Evolutionary conservation across 2,113 vertebrate genomes (phyloP).

Genomic region (Lophochroa leadbeateri): DNA sequence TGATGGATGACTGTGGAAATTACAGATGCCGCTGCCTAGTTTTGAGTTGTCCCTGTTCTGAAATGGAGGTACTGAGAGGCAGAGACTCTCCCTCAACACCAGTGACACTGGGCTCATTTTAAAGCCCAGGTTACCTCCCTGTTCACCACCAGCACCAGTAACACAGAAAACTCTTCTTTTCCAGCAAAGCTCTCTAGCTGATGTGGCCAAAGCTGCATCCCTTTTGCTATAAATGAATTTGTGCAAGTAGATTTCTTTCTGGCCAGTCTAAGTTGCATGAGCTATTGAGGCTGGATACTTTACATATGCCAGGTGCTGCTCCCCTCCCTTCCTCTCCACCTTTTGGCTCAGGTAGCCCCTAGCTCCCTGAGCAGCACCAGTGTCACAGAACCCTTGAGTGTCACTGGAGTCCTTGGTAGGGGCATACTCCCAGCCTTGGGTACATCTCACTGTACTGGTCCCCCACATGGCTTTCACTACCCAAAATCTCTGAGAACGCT

Average conservation of each 20-base stretch:
- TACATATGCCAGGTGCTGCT: not conserved
- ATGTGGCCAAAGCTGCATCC: not conserved
- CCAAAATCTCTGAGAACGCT: not conserved
- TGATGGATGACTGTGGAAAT: not conserved
- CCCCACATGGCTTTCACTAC: accelerated
- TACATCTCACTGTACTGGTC: accelerated
- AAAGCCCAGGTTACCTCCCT: not conserved
- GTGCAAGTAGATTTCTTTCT: not conserved
- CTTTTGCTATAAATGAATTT: not conserved
- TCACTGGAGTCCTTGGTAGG: not conserved
- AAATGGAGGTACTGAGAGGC: not conserved
- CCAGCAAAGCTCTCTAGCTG: not conserved
- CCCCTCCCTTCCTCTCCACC: not conserved
- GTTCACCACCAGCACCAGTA: not conserved
- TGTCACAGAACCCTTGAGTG: not conserved
- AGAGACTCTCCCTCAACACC: not conserved
- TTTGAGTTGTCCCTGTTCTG: not conserved
- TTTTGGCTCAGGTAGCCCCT: not conserved
- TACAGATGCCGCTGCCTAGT: accelerated
- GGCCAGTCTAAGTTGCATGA: not conserved
- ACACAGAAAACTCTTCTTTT: not conserved
- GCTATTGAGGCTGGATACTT: not conserved
- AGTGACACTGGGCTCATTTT: not conserved
- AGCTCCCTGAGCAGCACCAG: not conserved
- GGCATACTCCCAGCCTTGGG: not conserved